Evolutionary conservation across 2,113 vertebrate genomes (phyloP).

Genomic region (Daboia siamensis): DNA sequence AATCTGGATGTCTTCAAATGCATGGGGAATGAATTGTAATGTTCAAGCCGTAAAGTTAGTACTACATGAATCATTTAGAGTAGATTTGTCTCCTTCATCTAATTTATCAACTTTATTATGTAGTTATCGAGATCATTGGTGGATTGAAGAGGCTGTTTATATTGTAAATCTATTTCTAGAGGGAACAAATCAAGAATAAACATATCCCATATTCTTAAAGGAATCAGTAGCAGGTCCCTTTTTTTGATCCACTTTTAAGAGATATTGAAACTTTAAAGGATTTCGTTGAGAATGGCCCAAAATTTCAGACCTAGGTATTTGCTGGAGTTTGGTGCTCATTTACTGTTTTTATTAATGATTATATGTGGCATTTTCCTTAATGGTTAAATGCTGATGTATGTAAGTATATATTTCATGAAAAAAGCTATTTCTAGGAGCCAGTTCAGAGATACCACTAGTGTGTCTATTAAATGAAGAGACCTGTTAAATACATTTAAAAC

Average conservation of each 20-base stretch:
- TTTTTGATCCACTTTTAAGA: neutral
- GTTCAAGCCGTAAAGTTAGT: neutral
- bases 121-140: neutral
- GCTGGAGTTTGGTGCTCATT: neutral
- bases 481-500: neutral
- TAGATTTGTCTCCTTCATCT: neutral
- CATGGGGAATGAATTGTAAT: neutral
- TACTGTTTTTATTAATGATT: neutral
- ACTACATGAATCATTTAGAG: neutral
- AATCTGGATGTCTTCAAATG: neutral
- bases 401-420: neutral
- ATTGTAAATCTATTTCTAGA: neutral
- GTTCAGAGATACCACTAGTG: neutral
- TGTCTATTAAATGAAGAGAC: neutral
- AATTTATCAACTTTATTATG: neutral
- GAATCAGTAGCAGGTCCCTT: neutral
- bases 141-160: neutral
- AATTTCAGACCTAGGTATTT: neutral
- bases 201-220: neutral
- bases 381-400: neutral
- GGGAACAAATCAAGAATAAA: neutral
- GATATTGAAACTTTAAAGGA: neutral
- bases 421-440: neutral
- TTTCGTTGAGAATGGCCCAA: neutral
- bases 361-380: neutral